Percentiles rank a stretch among this genome's conserved stretches.
phyloP scores from a whole-genome alignment of 2,888 invertebrate genomes.

The Alviniconcha strummeri region DNA sequence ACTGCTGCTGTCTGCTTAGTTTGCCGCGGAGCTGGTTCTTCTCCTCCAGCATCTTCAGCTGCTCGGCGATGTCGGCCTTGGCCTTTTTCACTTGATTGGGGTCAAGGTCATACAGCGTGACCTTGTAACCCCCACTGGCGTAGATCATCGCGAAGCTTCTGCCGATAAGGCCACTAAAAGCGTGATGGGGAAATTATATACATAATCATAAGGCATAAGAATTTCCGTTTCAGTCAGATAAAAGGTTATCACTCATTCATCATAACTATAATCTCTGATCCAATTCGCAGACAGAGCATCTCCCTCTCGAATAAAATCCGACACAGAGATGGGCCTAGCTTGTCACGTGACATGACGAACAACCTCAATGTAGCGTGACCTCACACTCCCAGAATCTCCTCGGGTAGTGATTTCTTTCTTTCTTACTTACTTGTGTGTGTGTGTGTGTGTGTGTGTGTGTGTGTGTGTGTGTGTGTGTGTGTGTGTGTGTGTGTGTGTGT shows the following conservation, averaged over 20 bases:
- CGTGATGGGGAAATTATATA: too few relatives aligned
- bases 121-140: constrained; percentile 91
- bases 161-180: constrained; percentile 92
- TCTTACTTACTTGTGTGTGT: neutral
- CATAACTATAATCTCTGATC: too few relatives aligned
- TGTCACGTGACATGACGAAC: too few relatives aligned
- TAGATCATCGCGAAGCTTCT: constrained; percentile 98
- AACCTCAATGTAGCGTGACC: too few relatives aligned
- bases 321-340: too few relatives aligned
- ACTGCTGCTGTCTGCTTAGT: constrained; percentile 85
- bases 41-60: constrained; percentile 72
- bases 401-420: neutral
- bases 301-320: too few relatives aligned
- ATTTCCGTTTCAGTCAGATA: neutral
- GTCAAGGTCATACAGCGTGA: constrained; percentile 84
- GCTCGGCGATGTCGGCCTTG: constrained; percentile 83
- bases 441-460: neutral
- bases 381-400: neutral
- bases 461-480: neutral
- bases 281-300: too few relatives aligned
- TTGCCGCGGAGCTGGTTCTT: constrained; percentile 83
- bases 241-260: neutral
- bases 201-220: too few relatives aligned
- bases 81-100: constrained; percentile 58
- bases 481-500: constrained; percentile 17